Conservation (phyloP, 1,140 invertebrate species). For the Bombyx mandarina region DNA sequence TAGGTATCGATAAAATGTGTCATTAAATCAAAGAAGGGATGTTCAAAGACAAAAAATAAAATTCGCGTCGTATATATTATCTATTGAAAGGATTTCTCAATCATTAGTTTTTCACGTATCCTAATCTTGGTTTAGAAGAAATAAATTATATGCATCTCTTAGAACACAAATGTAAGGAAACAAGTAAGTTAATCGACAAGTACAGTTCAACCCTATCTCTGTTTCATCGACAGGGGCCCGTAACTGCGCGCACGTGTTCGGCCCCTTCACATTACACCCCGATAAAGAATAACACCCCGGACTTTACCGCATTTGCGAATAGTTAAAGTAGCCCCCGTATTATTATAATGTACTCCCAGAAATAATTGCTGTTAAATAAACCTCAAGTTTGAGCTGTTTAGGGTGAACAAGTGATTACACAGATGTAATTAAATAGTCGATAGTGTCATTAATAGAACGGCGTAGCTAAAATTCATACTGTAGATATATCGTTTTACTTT, state of each 20-base stretch:
- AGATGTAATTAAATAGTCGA: slow-evolving; percentile 24
- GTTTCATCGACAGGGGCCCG: slow-evolving; percentile 20
- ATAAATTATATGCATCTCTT: too few species aligned
- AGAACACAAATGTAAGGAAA: too few species aligned
- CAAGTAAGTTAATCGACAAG: slow-evolving; percentile 18
- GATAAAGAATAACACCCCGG: slow-evolving; percentile 17
- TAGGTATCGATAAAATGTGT: too few species aligned
- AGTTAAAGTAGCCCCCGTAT: slow-evolving; percentile 38
- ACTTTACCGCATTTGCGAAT: slow-evolving; percentile 47
- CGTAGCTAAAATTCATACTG: background rate
- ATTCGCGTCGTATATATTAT: too few species aligned
- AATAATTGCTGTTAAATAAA: slow-evolving; percentile 61
- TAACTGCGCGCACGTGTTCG: slow-evolving; percentile 54
- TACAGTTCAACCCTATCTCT: slow-evolving; percentile 50
- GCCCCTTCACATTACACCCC: slow-evolving; percentile 27
- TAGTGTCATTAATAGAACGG: background rate
- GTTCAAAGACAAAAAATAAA: too few species aligned
- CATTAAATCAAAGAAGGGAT: too few species aligned
- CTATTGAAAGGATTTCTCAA: too few species aligned
- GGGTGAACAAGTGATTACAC: slow-evolving; percentile 23
- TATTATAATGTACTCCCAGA: slow-evolving; percentile 31
- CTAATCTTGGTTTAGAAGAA: too few species aligned
- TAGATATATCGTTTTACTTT: too few species aligned
- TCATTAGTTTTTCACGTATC: too few species aligned
- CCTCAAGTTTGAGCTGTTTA: slow-evolving; percentile 35